Base-by-base conservation (phyloP, 2,797 vertebrate species). In the Paguma larvata region DNA sequence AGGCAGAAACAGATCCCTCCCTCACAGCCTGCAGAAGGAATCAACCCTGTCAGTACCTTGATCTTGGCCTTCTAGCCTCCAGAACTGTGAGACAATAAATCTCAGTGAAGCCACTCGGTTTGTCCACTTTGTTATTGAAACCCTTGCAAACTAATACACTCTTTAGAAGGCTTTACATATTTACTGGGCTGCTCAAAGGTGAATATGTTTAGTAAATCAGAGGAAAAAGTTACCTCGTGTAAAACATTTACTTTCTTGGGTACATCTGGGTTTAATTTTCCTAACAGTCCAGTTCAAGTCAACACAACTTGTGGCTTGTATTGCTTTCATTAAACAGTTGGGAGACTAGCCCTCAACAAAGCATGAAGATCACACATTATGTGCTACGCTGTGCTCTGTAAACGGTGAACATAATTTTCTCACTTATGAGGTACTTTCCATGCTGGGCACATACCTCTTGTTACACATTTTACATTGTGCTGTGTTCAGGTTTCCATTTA, bases 401-500 rank as follows among this genome's bases (percentile, higher is more conserved):
- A 98, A 97, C 15, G 46, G 75, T 14, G 78, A 96, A 85, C 67
- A 77, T 97, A 80, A 96, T 98, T 98, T 98, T 97, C 88, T 88
- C 97, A 92, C 77, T 98, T 97, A 97, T 92, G 96, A 97, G 97
- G 95, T 97, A 73, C 75, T 98, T 98, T 56, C 95, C 92, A 89
- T 97, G 98, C 97, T 95, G 85, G 89, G 95, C 97, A 98, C 97
- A 98, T 67, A 97, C 97, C 48, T 98, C 96, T 93, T 93, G 73
- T 95, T 91, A 97, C 78, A 83, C 96, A 91, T 97, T 91, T 94
- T 98, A 41, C 95, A 65, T 75, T 97, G 94, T 84, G 46, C n/a
- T 30, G 56, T 96, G 92, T 96, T 89, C 92, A 91, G 98, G 91
- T 98, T 98, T 97, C 96, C 94, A 97, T 98, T 98, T 98, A 94